Evolutionary conservation across 2,113 vertebrate genomes (phyloP).

Genomic region (Lamprologus tigripictilis): DNA sequence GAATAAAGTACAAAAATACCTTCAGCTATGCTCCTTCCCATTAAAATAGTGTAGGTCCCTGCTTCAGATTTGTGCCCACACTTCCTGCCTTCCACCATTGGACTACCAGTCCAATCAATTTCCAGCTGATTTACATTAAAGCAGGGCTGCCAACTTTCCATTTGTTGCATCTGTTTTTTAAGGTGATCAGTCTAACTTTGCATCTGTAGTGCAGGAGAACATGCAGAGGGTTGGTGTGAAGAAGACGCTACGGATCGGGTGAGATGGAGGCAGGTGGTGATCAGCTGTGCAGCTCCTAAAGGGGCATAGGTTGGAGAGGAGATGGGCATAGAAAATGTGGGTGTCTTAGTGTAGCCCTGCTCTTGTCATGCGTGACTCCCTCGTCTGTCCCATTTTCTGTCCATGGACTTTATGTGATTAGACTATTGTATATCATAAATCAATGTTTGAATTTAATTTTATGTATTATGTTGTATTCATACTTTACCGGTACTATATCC

Average conservation of each 20-base stretch:
- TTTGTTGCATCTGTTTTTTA: background rate
- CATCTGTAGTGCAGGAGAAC: background rate
- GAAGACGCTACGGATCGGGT: background rate
- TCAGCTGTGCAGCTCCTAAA: background rate
- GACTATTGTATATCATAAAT: background rate
- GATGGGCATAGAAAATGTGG: background rate
- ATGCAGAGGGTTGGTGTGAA: background rate
- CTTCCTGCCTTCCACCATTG: background rate
- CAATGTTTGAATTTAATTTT: background rate
- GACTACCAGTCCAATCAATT: background rate
- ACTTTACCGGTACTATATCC: background rate
- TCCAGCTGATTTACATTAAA: accelerated
- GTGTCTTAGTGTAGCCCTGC: background rate
- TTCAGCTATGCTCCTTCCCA: background rate
- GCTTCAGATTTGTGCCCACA: background rate
- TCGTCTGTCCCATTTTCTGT: background rate
- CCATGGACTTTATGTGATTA: background rate
- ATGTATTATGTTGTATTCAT: background rate
- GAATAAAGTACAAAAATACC: background rate
- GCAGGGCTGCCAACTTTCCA: background rate
- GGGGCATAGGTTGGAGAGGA: background rate
- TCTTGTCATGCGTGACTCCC: background rate
- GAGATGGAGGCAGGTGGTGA: background rate
- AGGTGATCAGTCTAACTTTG: background rate
- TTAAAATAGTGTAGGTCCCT: background rate